These are phyloP conservation scores for Distichodus sexfasciatus DNA, from an alignment of 2,797 vertebrate species.

Conservation along the genomic window DNA sequence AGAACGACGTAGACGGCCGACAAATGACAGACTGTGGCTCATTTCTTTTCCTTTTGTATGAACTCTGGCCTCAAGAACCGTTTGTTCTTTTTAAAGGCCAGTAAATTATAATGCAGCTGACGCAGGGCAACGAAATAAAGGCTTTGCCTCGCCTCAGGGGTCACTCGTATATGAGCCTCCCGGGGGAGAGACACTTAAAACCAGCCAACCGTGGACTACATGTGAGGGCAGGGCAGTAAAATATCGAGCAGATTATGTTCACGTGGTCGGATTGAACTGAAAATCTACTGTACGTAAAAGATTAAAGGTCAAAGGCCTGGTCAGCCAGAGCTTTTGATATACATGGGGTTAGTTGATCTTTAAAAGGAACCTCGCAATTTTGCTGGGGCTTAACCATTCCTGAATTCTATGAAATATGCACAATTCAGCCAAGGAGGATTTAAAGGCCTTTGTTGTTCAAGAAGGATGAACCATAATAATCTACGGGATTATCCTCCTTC, in stretches of 20 bases:
- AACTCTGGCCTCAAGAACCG: too few relatives aligned
- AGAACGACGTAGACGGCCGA: too few relatives aligned
- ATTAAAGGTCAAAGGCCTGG: neutral
- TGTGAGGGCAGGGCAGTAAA: neutral
- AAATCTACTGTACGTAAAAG: neutral
- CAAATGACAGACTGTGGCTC: too few relatives aligned
- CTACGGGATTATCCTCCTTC: slow-evolving; percentile 65
- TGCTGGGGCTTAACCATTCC: neutral
- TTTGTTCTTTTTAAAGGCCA: too few relatives aligned
- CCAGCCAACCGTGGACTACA: neutral
- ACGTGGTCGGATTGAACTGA: neutral
- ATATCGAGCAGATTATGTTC: neutral
- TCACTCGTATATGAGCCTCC: slow-evolving; percentile 6
- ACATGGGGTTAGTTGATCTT: too few relatives aligned
- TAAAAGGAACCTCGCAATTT: neutral
- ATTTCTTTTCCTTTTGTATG: neutral
- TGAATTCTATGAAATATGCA: too few relatives aligned
- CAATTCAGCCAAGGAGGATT: too few relatives aligned
- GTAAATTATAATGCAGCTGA: too few relatives aligned
- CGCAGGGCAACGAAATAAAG: neutral
- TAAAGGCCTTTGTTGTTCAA: slow-evolving; percentile 59
- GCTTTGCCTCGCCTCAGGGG: neutral
- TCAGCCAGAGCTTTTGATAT: neutral
- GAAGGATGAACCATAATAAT: slow-evolving; percentile 59
- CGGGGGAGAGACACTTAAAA: neutral